Percentiles rank a stretch among this genome's conserved stretches.
Evolutionary conservation across 2,113 vertebrate genomes (phyloP).

Genomic region (Brevimyrus niger): DNA sequence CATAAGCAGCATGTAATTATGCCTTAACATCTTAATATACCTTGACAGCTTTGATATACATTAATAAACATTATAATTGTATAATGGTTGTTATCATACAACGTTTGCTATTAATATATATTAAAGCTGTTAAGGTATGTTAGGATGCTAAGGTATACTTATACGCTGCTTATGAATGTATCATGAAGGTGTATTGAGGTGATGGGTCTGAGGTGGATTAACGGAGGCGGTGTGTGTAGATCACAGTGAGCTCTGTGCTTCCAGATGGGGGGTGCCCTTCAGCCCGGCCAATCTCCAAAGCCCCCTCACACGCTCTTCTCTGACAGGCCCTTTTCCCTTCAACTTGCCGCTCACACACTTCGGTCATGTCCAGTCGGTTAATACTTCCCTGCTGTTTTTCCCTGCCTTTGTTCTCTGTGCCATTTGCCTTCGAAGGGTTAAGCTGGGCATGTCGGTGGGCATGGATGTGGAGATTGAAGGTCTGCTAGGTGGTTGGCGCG

Average conservation of each 20-base stretch:
- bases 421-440: not conserved
- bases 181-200: not conserved
- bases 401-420: not conserved
- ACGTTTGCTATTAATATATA: not conserved
- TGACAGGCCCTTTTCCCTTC: not conserved
- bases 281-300: not conserved
- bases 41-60: not conserved
- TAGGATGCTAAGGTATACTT: not conserved
- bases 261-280: not conserved
- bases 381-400: not conserved
- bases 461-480: not conserved
- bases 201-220: not conserved
- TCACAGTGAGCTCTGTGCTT: not conserved
- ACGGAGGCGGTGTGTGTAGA: not conserved
- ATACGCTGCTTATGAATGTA: not conserved
- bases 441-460: not conserved
- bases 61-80: not conserved
- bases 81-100: not conserved
- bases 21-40: not conserved
- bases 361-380: not conserved
- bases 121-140: not conserved
- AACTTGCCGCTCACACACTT: not conserved
- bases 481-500: not conserved
- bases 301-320: not conserved
- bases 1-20: not conserved